These are phyloP conservation scores for Formica aserva DNA, from an alignment of 2,888 invertebrate species.

Conservation along the genomic window DNA sequence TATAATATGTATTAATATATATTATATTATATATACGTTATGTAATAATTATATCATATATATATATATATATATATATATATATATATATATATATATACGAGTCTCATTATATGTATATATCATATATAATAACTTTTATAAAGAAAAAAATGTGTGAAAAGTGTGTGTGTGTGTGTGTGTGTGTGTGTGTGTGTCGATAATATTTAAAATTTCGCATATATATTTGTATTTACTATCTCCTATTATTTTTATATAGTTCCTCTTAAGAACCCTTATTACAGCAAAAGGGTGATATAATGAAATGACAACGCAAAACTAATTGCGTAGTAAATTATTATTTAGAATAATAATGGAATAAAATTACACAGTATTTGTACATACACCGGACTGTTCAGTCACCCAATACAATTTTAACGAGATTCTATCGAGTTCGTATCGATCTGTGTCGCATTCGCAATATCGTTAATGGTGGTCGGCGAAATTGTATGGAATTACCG, in stretches of 20 bases:
- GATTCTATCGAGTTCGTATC: slow-evolving; percentile 35
- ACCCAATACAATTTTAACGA: slow-evolving; percentile 46
- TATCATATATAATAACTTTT: too few relatives aligned
- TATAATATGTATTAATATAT: too few relatives aligned
- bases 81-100: too few relatives aligned
- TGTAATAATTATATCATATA: too few relatives aligned
- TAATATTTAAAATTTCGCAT: not conserved
- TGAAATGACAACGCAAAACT: slow-evolving; percentile 25
- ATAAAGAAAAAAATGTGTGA: not conserved
- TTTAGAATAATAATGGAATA: slow-evolving; percentile 13
- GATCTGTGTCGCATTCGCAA: slow-evolving; percentile 38
- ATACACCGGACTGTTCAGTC: slow-evolving; percentile 20
- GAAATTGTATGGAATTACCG: slow-evolving; percentile 38
- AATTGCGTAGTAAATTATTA: slow-evolving; percentile 43
- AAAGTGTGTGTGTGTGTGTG: too few relatives aligned
- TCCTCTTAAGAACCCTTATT: not conserved
- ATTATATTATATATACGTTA: too few relatives aligned
- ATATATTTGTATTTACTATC: not conserved
- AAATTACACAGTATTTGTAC: slow-evolving; percentile 40
- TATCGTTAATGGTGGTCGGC: slow-evolving; percentile 37
- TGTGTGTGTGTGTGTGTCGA: not conserved
- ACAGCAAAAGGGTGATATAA: slow-evolving; percentile 21
- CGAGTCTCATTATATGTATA: too few relatives aligned
- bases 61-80: too few relatives aligned
- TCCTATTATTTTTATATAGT: not conserved